These are phyloP conservation scores for Morinoia aosen DNA, from an alignment of 2,888 invertebrate genomes.

Conservation along the genomic window DNA sequence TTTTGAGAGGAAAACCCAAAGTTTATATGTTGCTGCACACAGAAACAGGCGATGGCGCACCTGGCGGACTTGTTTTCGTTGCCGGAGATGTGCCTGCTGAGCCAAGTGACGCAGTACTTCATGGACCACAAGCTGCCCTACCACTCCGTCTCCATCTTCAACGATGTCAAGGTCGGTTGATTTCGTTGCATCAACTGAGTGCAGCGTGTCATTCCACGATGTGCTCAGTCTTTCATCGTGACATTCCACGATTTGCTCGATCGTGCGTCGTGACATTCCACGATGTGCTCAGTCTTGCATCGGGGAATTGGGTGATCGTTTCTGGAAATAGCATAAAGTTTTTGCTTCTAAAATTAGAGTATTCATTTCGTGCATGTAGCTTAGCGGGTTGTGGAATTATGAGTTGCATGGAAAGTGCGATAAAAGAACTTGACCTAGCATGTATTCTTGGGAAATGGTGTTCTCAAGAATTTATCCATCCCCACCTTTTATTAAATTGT, in stretches of 20 bases:
- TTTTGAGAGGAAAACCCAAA: no score
- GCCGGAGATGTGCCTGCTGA: constrained; percentile 94
- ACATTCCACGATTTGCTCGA: not conserved
- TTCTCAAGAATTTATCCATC: no score
- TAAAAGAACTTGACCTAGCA: not conserved
- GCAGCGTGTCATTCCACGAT: not conserved
- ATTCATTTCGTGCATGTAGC: not conserved
- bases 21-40: not conserved
- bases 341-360: not conserved
- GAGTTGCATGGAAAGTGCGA: not conserved
- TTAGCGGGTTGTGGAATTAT: not conserved
- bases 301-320: not conserved
- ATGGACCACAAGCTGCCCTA: constrained; percentile 90
- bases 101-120: constrained; percentile 95
- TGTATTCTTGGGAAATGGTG: not conserved
- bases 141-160: constrained; percentile 94
- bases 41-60: constrained; percentile 82
- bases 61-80: constrained; percentile 96
- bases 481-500: no score
- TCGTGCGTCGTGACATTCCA: not conserved
- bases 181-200: not conserved
- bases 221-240: not conserved
- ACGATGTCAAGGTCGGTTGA: constrained; percentile 86
- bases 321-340: not conserved
- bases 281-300: not conserved